A percentile compares a stretch with the other conserved stretches of the same genome.
These are phyloP conservation scores for Nylanderia fulva DNA, from an alignment of 1,140 invertebrate species.

Conservation along the genomic window DNA sequence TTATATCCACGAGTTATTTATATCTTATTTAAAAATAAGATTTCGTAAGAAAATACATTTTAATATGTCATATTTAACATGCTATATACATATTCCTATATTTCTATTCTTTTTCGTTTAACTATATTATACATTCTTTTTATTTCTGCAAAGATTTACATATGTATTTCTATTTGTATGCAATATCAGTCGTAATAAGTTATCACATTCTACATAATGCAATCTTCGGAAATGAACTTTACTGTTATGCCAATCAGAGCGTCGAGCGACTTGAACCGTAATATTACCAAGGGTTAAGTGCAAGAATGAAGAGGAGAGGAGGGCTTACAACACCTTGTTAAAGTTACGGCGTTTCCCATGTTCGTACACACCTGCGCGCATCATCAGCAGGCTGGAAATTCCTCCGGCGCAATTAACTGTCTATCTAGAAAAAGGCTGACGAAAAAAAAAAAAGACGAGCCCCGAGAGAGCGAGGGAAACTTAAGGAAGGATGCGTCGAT, in stretches of 20 bases:
- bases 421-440: slow-evolving; percentile 24
- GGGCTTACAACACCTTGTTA: slow-evolving; percentile 41
- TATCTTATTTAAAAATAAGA: not conserved
- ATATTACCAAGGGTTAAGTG: slow-evolving; percentile 43
- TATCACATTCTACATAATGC: not conserved
- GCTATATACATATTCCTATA: not conserved
- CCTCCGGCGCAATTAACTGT: slow-evolving; percentile 40
- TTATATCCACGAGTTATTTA: not conserved
- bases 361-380: not conserved
- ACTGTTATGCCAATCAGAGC: slow-evolving; percentile 57
- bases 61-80: not conserved
- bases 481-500: not conserved
- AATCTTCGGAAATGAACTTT: slow-evolving; percentile 38
- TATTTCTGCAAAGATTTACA: not conserved
- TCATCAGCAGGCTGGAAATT: slow-evolving; percentile 15
- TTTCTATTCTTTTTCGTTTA: not conserved
- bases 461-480: not conserved
- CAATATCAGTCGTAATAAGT: not conserved
- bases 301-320: not conserved
- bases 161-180: not conserved
- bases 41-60: not conserved
- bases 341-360: slow-evolving; percentile 28
- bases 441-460: slow-evolving; percentile 11
- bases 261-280: slow-evolving; percentile 53
- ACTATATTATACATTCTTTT: no score